phyloP scores from a whole-genome alignment of 2,113 vertebrate species.

The Crotalus helleri region DNA sequence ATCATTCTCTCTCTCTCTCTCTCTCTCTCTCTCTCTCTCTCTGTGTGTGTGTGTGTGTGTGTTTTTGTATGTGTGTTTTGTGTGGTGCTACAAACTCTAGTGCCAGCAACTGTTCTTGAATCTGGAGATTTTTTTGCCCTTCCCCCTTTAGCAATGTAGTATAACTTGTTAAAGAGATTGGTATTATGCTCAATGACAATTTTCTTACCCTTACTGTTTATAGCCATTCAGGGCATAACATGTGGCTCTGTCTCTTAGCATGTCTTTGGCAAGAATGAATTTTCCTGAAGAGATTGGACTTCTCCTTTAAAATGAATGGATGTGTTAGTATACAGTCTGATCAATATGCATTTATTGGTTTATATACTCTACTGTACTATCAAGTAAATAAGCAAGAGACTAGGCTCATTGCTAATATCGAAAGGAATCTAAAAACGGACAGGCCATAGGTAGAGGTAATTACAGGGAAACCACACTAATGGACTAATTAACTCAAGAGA shows the following conservation, averaged over 20 bases:
- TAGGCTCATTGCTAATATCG: not conserved
- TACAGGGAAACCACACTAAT: not conserved
- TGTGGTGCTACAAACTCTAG: not conserved
- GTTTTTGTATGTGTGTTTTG: too few species aligned
- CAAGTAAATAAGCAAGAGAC: not conserved
- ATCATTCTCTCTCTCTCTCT: too few species aligned
- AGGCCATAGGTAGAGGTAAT: not conserved
- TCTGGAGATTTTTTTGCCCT: not conserved
- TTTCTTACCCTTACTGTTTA: not conserved
- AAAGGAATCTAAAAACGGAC: not conserved
- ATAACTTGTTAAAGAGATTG: not conserved
- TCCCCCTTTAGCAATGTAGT: not conserved
- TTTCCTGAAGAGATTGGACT: not conserved
- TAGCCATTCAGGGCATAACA: not conserved
- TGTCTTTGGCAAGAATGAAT: not conserved
- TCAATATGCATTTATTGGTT: constrained; percentile 21
- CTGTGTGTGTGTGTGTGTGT: not conserved
- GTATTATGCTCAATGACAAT: not conserved
- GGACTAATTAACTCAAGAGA: not conserved
- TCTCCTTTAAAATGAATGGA: constrained; percentile 9
- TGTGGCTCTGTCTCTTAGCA: not conserved
- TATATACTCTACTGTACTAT: constrained; percentile 1
- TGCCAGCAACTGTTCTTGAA: not conserved
- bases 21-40: too few species aligned
- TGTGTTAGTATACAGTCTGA: not conserved